Evolutionary conservation across 2,888 invertebrate genomes (phyloP), one percentile per base, ranked within the genome.

Genomic region (Trichopria drosophilae): DNA sequence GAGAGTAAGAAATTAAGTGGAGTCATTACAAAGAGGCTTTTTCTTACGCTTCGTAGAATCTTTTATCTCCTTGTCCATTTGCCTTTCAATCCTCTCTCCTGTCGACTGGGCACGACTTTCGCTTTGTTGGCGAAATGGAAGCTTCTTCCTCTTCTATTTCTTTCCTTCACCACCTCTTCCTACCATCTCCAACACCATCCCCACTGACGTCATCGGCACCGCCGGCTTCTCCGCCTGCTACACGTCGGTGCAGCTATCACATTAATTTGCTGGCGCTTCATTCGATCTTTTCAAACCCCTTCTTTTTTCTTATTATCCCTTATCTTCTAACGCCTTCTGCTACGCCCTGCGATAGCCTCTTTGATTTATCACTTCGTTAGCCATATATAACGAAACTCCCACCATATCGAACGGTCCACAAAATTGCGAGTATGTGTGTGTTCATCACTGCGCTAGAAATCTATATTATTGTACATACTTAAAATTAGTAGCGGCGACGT

Each of bases 361-460:
- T 51, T 45, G 51, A 51, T 45, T 45, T 35, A 45, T 45, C 15
- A 37, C 51, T 51, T 45, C 36, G 51, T 51, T 51, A 51, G 35
- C 40, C 40, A 45, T 45, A n/a, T n/a, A 51, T 45, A 45, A 51
- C 46, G 45, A 45, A 45, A 51, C 46, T 32, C 43, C 43, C 43
- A n/a, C n/a, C n/a, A n/a, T n/a, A n/a, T n/a, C n/a, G n/a, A n/a
- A n/a, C n/a, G n/a, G n/a, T n/a, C n/a, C n/a, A n/a, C n/a, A n/a
- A n/a, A n/a, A n/a, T n/a, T n/a, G n/a, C n/a, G n/a, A n/a, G n/a
- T n/a, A n/a, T n/a, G n/a, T n/a, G n/a, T n/a, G n/a, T n/a, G n/a
- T n/a, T n/a, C n/a, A n/a, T n/a, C n/a, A n/a, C n/a, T n/a, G n/a
- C n/a, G n/a, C n/a, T n/a, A n/a, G n/a, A n/a, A n/a, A n/a, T n/a